These are phyloP conservation scores for Doris montereyensis DNA, from an alignment of 2,888 invertebrate species.

Conservation along the genomic window DNA sequence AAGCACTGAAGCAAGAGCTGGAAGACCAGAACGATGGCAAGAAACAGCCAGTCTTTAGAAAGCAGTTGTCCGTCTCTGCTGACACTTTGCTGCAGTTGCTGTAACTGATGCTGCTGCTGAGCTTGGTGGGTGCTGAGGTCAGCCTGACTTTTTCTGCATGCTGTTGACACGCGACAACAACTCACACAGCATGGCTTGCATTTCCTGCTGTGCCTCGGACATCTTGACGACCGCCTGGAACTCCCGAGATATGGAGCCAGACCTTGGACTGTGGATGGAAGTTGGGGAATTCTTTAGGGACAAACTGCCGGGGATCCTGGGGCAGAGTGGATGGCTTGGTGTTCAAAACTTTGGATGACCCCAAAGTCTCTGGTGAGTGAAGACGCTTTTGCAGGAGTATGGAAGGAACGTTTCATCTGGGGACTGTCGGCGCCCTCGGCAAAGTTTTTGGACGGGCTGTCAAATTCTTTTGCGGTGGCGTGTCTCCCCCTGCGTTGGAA, in stretches of 20 bases:
- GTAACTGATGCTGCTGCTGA: background rate
- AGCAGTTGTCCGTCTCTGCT: conserved; percentile 19
- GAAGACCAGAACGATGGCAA: conserved; percentile 53
- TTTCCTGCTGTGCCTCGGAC: conserved; percentile 54
- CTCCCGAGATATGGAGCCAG: conserved; percentile 18
- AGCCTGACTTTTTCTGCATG: conserved; percentile 41
- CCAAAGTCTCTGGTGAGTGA: background rate
- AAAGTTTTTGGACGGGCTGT: conserved; percentile 46
- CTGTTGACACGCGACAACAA: conserved; percentile 51
- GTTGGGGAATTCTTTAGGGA: background rate
- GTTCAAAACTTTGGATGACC: no score
- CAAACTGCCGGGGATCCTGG: background rate
- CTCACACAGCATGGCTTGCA: conserved; percentile 49
- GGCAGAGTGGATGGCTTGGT: no score
- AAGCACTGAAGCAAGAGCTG: conserved; percentile 61
- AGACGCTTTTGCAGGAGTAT: background rate
- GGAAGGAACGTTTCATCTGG: background rate
- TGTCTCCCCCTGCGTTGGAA: background rate
- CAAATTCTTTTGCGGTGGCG: conserved; percentile 37
- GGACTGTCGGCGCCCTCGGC: conserved; percentile 48
- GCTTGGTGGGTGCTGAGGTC: conserved; percentile 1
- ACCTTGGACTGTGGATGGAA: conserved; percentile 18
- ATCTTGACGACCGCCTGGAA: conserved; percentile 34
- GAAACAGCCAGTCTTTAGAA: conserved; percentile 52
- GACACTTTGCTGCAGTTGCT: background rate